A percentile compares a stretch with the other conserved stretches of the same genome.
Conservation (phyloP, 2,888 invertebrate genomes). For the Nymphalis polychloros region DNA sequence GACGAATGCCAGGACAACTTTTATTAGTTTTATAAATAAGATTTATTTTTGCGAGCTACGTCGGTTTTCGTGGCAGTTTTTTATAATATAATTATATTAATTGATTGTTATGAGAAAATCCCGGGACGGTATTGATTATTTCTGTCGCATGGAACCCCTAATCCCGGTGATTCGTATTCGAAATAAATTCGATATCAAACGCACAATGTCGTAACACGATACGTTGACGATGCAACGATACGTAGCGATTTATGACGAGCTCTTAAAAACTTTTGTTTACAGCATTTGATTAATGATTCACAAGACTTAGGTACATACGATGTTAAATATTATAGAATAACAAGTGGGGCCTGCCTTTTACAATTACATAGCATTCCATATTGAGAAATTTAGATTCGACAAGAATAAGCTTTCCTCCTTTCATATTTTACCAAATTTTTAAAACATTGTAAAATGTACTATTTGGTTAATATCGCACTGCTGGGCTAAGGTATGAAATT, state of each 20-base stretch:
- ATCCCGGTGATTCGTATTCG: constrained; percentile 47
- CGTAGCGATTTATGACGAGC: constrained; percentile 66
- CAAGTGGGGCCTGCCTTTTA: too few species aligned
- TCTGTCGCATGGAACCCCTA: neutral
- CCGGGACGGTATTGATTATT: neutral
- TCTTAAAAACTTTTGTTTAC: constrained; percentile 6
- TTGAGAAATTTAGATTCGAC: too few species aligned
- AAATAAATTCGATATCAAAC: constrained; percentile 74
- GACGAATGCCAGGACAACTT: neutral
- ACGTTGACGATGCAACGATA: constrained; percentile 69
- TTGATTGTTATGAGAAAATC: neutral
- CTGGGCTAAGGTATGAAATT: too few species aligned
- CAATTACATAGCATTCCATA: too few species aligned
- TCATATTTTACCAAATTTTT: too few species aligned
- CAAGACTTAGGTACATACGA: too few species aligned
- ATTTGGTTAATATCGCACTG: too few species aligned
- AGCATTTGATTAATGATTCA: neutral
- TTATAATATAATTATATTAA: neutral
- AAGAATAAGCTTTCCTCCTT: too few species aligned
- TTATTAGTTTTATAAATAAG: neutral
- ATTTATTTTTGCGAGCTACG: too few species aligned
- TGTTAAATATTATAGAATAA: too few species aligned
- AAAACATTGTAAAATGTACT: too few species aligned
- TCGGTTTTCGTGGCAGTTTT: too few species aligned
- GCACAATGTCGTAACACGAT: constrained; percentile 76